Base-by-base conservation (phyloP, 2,888 invertebrate species). In the Drosophila siamana region DNA sequence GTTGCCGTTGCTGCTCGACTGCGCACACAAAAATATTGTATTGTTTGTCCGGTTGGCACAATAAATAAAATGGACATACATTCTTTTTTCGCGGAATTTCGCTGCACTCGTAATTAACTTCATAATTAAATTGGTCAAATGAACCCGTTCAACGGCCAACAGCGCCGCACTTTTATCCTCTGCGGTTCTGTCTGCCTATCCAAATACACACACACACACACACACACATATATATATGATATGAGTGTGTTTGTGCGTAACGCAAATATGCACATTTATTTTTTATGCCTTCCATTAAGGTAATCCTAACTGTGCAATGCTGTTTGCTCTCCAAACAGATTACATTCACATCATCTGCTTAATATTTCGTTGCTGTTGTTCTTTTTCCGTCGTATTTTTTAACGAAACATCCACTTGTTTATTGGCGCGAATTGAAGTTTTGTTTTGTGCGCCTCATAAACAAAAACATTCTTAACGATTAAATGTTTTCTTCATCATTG, bases 71-170 rank as follows among this genome's bases (percentile, higher is more conserved):
- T 64, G 72, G 43, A 67, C 72, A 77, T 43, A 59, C 63, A 68
- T 65, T 68, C 48, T 59, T 65, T 65, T 68, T 74, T 62, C 50
- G 13, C 50, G 68, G 71, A 79, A 75, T 78, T 78, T 79, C 36
- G 54, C 62, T 74, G 75, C 48, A 64, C 64, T 68, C 72, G 68
- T 79, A 78, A 78, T 78, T 79, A 78, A 78, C 79, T 78, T 78
- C 79, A 79, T 78, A 75, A 78, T 78, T 78, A 79, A 78, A 75
- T 75, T 78, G 79, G 43, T 72, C 72, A 79, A 79, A 78, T 79
- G 75, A 78, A 78, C 79, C 52, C 69, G 33, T 43, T 43, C 57
- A 41, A 36, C 28, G 38, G 43, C 36, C 57, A 51, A 43, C 28
- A 44, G 48, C 36, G 48, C 36, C 47, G 43, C 66, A 44, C 52